A percentile compares a stretch with the other conserved stretches of the same genome.
Evolutionary conservation across 2,797 vertebrate genomes (phyloP).

Genomic region (Coilia nasus): DNA sequence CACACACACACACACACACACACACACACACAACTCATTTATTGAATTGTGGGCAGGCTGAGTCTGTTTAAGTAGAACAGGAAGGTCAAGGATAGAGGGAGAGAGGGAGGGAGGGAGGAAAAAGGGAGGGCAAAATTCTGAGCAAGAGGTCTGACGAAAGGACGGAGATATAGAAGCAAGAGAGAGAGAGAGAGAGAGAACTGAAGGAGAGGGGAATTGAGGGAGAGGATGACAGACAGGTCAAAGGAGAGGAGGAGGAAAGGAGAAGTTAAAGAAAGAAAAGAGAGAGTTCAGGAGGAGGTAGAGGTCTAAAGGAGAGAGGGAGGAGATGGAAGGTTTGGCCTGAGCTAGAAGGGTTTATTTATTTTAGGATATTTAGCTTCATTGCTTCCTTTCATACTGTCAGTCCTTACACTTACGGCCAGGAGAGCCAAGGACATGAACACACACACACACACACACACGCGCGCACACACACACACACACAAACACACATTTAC

Average conservation of each 20-base stretch:
- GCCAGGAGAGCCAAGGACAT: constrained; percentile 14
- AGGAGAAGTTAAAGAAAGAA: neutral
- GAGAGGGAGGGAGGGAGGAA: too few species aligned
- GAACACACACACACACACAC: neutral
- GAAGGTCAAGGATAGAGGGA: neutral
- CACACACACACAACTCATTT: neutral
- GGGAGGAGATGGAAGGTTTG: neutral
- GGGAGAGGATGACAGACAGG: neutral
- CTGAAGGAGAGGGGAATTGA: neutral
- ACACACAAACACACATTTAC: neutral
- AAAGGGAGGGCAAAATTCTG: too few species aligned
- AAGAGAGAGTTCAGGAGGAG: too few species aligned
- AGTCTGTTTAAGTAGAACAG: neutral
- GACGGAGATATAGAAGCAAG: too few species aligned
- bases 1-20: too few species aligned
- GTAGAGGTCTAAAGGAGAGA: neutral
- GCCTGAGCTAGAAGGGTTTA: neutral
- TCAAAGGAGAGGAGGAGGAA: neutral
- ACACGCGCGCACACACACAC: neutral
- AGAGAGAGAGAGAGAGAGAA: too few species aligned
- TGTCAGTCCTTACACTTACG: constrained; percentile 49
- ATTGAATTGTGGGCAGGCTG: neutral
- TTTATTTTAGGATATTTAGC: constrained; percentile 23
- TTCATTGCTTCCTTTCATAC: constrained; percentile 45
- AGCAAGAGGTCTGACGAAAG: too few species aligned